These are phyloP conservation scores for Pachyramphus minor DNA, from an alignment of 2,113 vertebrate species.

Conservation along the genomic window DNA sequence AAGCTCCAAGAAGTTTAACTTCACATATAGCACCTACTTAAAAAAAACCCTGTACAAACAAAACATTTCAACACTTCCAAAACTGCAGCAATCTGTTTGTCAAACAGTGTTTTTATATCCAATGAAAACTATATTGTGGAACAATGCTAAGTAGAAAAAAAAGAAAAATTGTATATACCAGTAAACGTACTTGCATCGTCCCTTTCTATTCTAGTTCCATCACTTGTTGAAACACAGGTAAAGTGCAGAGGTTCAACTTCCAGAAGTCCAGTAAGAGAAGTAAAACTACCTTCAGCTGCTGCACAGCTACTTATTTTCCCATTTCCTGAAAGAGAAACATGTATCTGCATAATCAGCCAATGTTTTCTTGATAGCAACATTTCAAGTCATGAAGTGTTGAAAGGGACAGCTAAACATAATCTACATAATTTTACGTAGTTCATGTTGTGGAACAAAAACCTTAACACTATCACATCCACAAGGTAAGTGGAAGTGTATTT, in stretches of 20 bases:
- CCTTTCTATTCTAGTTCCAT: conserved; percentile 97
- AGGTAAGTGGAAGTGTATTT: not conserved
- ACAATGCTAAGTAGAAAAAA: conserved; percentile 44
- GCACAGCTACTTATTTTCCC: conserved; percentile 93
- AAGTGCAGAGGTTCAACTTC: conserved; percentile 99
- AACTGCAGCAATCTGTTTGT: not conserved
- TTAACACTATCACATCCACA: not conserved
- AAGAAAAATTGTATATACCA: conserved; percentile 82
- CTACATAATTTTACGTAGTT: not conserved
- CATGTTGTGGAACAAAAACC: not conserved
- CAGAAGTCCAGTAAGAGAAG: conserved; percentile 93
- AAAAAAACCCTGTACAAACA: not conserved
- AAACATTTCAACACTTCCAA: not conserved
- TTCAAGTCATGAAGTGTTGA: not conserved
- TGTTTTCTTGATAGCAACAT: not conserved
- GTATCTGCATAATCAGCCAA: not conserved
- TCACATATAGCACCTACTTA: not conserved
- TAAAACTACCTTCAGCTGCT: conserved; percentile 97
- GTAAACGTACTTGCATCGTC: conserved; percentile 99
- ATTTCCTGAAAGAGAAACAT: conserved; percentile 79
- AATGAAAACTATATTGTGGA: not conserved
- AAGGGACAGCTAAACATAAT: not conserved
- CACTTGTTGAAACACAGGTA: conserved; percentile 97
- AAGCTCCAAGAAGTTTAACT: not conserved
- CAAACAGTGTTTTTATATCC: not conserved